Evolutionary conservation across 2,113 vertebrate genomes (phyloP).

Genomic region (Montifringilla adamsi): DNA sequence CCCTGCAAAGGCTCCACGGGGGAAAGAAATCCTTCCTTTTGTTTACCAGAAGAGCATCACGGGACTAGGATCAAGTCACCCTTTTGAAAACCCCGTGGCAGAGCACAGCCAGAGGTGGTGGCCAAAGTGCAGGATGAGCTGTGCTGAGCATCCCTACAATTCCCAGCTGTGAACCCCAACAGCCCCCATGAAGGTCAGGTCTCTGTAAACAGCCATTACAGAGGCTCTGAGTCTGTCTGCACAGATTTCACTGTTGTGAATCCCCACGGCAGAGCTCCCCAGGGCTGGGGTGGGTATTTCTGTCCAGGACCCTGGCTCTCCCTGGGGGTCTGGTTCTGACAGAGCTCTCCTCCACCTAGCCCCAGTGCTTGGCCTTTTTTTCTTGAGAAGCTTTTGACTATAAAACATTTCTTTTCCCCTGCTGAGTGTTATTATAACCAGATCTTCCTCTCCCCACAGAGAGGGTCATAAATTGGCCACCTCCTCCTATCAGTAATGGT

Average conservation of each 20-base stretch:
- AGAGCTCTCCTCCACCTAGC: not conserved
- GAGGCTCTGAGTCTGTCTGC: not conserved
- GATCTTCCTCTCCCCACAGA: not conserved
- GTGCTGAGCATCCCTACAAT: not conserved
- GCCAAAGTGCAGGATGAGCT: accelerated
- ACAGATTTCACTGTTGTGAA: not conserved
- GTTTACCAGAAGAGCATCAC: not conserved
- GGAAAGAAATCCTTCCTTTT: not conserved
- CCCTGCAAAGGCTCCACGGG: accelerated
- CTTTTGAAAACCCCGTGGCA: not conserved
- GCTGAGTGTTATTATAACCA: constrained; percentile 8
- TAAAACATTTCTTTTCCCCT: not conserved
- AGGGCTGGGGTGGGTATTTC: not conserved
- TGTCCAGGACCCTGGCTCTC: not conserved
- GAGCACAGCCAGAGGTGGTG: not conserved
- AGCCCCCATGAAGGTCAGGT: not conserved
- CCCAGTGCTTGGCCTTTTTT: not conserved
- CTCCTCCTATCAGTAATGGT: not conserved
- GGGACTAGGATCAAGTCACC: not conserved
- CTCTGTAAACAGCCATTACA: not conserved
- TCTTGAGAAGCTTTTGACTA: not conserved
- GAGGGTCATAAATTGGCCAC: not conserved
- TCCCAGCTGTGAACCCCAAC: not conserved
- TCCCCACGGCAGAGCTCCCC: not conserved
- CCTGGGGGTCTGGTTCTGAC: accelerated